Conservation (phyloP, 2,797 vertebrate genomes). For the Hypotaenidia okinawae region DNA sequence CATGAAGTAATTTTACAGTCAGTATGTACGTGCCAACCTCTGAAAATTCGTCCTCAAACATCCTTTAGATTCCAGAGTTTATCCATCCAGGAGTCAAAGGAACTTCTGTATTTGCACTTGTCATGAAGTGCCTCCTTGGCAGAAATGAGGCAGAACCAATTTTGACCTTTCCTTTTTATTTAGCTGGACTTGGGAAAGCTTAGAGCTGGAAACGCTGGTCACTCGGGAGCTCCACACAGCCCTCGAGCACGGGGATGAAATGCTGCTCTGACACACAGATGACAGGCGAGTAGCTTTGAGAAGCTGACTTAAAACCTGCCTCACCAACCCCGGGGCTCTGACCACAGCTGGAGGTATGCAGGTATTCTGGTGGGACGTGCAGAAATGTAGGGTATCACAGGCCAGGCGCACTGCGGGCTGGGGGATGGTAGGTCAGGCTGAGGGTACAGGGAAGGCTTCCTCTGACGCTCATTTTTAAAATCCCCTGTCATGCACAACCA, state of each 20-base stretch:
- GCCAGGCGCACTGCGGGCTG: background rate
- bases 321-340: background rate
- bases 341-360: conserved; percentile 9
- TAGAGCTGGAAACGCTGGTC: background rate
- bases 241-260: background rate
- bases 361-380: conserved; percentile 44
- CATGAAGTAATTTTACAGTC: conserved; percentile 63
- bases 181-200: background rate
- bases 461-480: conserved; percentile 8
- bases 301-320: background rate
- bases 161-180: background rate
- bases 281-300: background rate
- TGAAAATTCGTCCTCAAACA: conserved; percentile 60
- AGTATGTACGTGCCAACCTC: conserved; percentile 37
- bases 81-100: conserved; percentile 39
- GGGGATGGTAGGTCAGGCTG: conserved; percentile 1
- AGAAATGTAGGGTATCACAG: background rate
- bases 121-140: background rate
- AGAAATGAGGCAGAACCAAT: conserved; percentile 13
- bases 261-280: background rate
- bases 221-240: background rate
- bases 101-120: conserved; percentile 29
- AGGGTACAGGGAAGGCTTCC: background rate
- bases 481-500: background rate
- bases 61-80: conserved; percentile 51